phyloP scores from a whole-genome alignment of 2,888 invertebrate species.

The Spatulosminthurus flaviceps region DNA sequence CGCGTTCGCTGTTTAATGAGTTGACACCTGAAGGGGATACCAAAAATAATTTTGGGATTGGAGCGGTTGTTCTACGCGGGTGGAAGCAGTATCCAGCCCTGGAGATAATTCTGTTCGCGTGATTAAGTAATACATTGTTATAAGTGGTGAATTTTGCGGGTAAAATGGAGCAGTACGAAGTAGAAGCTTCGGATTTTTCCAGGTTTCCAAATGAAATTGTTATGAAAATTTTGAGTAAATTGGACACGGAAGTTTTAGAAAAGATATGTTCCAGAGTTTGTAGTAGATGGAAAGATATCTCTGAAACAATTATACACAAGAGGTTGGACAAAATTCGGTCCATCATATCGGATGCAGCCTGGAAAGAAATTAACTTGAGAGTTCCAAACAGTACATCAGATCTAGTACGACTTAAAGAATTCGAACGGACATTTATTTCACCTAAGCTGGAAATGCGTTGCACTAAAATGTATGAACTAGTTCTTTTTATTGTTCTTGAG shows the following conservation, averaged over 20 bases:
- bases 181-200: constrained; percentile 36
- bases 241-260: constrained; percentile 50
- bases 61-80: no score
- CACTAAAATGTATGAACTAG: constrained; percentile 24
- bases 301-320: constrained; percentile 46
- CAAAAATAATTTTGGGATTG: no score
- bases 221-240: constrained; percentile 51
- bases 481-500: no score
- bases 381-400: constrained; percentile 6
- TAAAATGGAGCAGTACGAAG: constrained; percentile 29
- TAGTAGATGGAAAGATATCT: constrained; percentile 52
- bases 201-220: constrained; percentile 52
- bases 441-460: constrained; percentile 36
- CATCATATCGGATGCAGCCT: constrained; percentile 12
- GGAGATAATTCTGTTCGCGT: no score
- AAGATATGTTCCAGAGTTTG: constrained; percentile 47
- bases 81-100: no score
- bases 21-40: no score
- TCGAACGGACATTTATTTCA: constrained; percentile 43
- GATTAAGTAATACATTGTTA: no score
- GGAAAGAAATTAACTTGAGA: constrained; percentile 24
- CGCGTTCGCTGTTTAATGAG: no score
- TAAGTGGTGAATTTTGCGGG: no score
- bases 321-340: constrained; percentile 40
- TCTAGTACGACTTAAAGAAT: constrained; percentile 44